These are phyloP conservation scores for Ommatoiulus sabulosus DNA, from an alignment of 2,888 invertebrate species.

Conservation along the genomic window DNA sequence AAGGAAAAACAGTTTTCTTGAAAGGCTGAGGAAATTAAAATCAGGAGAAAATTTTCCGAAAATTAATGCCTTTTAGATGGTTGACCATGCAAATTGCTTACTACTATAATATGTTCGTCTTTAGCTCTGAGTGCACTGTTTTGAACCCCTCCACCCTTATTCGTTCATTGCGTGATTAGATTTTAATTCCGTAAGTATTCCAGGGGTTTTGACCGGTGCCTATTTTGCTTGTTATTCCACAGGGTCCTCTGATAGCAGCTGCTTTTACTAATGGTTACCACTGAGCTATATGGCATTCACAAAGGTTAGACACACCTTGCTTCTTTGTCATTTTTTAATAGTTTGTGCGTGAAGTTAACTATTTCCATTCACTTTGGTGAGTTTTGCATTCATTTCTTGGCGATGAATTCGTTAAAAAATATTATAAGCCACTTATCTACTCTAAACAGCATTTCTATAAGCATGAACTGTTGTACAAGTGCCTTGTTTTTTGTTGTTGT, in stretches of 20 bases:
- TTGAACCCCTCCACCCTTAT: not conserved
- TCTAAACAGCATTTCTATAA: not conserved
- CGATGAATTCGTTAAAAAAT: not conserved
- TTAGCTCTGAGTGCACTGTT: not conserved
- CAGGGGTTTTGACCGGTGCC: not conserved
- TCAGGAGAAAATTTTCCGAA: not conserved
- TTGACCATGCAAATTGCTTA: not conserved
- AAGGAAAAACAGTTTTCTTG: no score
- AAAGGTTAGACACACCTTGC: constrained; percentile 37
- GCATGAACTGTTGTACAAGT: not conserved
- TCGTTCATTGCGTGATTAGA: not conserved
- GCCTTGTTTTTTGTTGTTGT: not conserved
- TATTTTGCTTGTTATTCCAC: constrained; percentile 64
- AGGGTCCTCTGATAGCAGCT: constrained; percentile 98
- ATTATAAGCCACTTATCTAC: not conserved
- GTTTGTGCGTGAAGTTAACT: not conserved
- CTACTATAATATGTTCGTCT: not conserved
- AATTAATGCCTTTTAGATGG: not conserved
- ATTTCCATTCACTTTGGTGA: not conserved
- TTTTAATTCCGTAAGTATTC: not conserved
- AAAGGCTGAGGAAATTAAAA: no score
- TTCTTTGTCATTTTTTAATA: not conserved
- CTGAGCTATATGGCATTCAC: constrained; percentile 71
- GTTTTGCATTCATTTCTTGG: not conserved
- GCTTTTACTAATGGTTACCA: constrained; percentile 99